These are phyloP conservation scores for Tychaedon coryphoeus DNA, from an alignment of 2,113 vertebrate species.

Conservation along the genomic window DNA sequence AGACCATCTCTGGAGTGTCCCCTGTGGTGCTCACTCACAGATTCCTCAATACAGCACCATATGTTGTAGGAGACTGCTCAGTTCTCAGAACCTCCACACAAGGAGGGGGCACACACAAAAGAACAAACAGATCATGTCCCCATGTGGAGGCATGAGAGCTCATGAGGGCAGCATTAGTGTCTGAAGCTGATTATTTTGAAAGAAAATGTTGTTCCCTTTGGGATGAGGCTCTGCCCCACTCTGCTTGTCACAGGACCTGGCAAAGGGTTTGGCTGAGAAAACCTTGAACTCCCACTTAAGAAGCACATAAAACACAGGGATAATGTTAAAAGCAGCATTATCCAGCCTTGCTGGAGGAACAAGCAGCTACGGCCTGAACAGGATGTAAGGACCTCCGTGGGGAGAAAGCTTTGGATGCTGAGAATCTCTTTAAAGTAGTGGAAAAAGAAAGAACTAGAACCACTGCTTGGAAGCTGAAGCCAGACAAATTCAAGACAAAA, in stretches of 20 bases:
- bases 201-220: background rate
- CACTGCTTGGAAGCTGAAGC: slow-evolving; percentile 25
- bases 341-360: background rate
- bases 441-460: slow-evolving; percentile 41
- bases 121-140: background rate
- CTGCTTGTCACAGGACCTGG: background rate
- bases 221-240: background rate
- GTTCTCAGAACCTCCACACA: background rate
- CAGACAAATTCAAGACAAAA: slow-evolving; percentile 25
- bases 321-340: slow-evolving; percentile 23
- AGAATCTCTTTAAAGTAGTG: slow-evolving; percentile 46
- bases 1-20: background rate
- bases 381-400: background rate
- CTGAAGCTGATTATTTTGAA: background rate
- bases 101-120: background rate
- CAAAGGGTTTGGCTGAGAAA: background rate
- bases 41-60: background rate
- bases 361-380: slow-evolving; percentile 16
- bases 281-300: background rate
- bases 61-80: background rate
- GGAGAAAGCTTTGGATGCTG: slow-evolving; percentile 37
- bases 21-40: accelerated
- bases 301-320: background rate
- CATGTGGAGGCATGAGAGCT: background rate
- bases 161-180: background rate